These are phyloP conservation scores for Leptarthrus brevirostris DNA, from an alignment of 2,888 invertebrate species.

Conservation along the genomic window DNA sequence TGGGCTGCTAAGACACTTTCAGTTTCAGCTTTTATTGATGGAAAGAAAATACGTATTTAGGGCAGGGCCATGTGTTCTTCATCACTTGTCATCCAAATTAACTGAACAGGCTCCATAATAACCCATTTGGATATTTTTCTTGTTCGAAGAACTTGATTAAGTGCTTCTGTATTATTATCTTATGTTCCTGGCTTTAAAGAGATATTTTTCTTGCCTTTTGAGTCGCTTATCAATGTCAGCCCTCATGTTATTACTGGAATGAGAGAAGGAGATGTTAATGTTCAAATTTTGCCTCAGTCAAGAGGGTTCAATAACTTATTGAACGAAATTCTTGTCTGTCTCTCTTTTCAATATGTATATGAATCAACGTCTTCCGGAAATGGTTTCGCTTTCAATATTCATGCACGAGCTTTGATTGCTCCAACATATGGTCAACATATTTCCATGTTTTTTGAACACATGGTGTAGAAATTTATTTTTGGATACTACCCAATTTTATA, in stretches of 20 bases:
- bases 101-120: background rate
- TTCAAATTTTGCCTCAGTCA: too few species aligned
- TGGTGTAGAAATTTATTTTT: conserved; percentile 4
- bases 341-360: background rate
- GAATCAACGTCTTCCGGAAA: conserved; percentile 10
- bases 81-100: conserved; percentile 27
- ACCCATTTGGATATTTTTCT: conserved; percentile 21
- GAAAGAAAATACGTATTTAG: conserved; percentile 1
- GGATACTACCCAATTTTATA: too few species aligned
- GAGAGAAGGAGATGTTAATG: too few species aligned
- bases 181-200: background rate
- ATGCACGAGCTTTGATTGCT: background rate
- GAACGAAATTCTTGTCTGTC: background rate
- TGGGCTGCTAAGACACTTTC: conserved; percentile 20
- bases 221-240: background rate
- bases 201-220: conserved; percentile 5
- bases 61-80: conserved; percentile 23
- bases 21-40: conserved; percentile 24
- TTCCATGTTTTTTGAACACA: conserved; percentile 10
- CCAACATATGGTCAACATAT: conserved; percentile 21
- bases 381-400: conserved; percentile 26
- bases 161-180: conserved; percentile 24
- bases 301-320: conserved; percentile 23
- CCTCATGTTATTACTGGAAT: too few species aligned
- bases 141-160: conserved; percentile 19